These are phyloP conservation scores for Falco novaeseelandiae DNA, from an alignment of 2,797 vertebrate genomes.

Conservation along the genomic window DNA sequence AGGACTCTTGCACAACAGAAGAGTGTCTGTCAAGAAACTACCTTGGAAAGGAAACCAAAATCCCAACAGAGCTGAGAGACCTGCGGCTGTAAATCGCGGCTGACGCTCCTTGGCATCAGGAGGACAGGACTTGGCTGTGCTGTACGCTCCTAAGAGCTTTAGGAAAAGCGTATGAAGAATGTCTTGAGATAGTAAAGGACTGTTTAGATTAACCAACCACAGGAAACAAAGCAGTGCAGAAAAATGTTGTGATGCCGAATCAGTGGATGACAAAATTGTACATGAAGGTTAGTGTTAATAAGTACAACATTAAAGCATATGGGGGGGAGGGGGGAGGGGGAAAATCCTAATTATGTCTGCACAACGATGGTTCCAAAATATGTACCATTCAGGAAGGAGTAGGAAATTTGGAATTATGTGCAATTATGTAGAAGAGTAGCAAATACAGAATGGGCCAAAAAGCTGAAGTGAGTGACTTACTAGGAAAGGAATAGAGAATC, in stretches of 20 bases:
- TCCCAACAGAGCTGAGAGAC: neutral
- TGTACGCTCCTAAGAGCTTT: neutral
- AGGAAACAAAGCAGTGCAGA: neutral
- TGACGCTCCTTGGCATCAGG: rapidly evolving
- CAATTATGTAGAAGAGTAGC: neutral
- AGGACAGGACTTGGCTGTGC: neutral
- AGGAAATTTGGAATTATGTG: neutral
- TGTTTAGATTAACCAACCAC: neutral
- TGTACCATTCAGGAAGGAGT: neutral
- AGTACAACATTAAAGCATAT: neutral
- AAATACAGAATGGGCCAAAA: neutral
- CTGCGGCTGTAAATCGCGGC: neutral
- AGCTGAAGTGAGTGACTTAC: neutral
- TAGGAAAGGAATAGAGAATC: neutral
- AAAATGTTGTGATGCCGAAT: neutral
- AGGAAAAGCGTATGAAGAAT: neutral
- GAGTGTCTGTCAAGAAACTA: neutral
- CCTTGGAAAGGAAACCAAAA: neutral
- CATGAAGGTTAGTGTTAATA: neutral
- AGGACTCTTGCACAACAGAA: neutral
- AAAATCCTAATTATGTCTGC: neutral
- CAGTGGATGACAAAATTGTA: neutral
- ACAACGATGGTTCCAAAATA: neutral
- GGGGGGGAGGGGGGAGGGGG: neutral
- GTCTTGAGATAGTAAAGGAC: neutral